Base-by-base conservation (phyloP, 2,113 vertebrate species). In the Butorides virescens region DNA sequence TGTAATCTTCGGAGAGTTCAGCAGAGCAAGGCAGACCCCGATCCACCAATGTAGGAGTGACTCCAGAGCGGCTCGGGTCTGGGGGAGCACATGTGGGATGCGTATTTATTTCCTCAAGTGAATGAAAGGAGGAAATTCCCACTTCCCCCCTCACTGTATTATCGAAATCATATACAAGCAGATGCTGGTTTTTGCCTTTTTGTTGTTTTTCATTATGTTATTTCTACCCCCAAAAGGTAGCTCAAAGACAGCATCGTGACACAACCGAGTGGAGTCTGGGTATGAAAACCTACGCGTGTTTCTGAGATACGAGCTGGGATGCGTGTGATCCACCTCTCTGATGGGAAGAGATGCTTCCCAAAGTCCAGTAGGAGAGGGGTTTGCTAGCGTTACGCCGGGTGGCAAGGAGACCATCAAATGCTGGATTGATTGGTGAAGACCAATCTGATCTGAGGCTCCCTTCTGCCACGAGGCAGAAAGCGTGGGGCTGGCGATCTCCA, bases 401-500 rank as follows among this genome's bases (percentile, higher is more conserved):
- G 66, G 27, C 26, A 53, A 62, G 36, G 34, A 61, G 14, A 68
- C 23, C 59, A 18, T 7, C 9, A 20, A 27, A 39, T 5, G 19
- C 9, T 14, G 52, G 42, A 56, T 2, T 58, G 36, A 36, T 27
- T 17, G 55, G 30, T 1, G 0, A 52, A 42, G 39, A 59, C 12
- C 26, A 22, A 3, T 17, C n/a, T 25, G 47, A 17, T 12, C 32
- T 12, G 12, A 79, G 55, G 49, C 20, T 79, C 58, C 49, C 9
- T 34, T 15, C 12, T 10, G 55, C 5, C 0, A 29, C 2, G 5
- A 81, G 37, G 52, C 20, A 25, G 25, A 17, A 37, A n/a, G 29
- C 0, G 0, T 5, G 39, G 47, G 53, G 62, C n/a, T 18, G 29
- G 30, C 5, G 25, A 62, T 11, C 8, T 42, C 67, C 4, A 3